Evolutionary conservation across 35 echinoderm and acorn worm genomes (phyloP).

Genomic region (Lytechinus pictus): DNA sequence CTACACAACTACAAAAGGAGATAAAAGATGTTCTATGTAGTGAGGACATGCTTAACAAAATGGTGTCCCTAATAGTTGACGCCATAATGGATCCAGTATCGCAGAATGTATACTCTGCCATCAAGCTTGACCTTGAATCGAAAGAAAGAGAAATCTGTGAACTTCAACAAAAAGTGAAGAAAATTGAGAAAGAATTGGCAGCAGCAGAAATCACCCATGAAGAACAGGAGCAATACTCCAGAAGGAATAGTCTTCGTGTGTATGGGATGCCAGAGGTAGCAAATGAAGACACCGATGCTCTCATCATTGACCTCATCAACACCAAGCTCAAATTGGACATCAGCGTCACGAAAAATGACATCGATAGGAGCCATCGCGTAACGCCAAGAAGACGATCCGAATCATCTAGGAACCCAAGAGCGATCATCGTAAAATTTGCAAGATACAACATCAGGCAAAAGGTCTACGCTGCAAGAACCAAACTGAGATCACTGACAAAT

Average conservation of each 20-base stretch:
- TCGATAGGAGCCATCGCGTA: neutral
- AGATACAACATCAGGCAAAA: neutral
- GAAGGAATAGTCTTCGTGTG: neutral
- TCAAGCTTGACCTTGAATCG: neutral
- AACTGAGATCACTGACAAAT: slow-evolving; percentile 23
- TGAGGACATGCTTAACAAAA: neutral
- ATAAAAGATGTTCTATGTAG: neutral
- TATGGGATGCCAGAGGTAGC: neutral
- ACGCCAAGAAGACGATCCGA: neutral
- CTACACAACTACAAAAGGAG: neutral
- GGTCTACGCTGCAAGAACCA: neutral
- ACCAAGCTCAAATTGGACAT: neutral
- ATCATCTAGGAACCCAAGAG: neutral
- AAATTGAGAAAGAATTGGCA: neutral
- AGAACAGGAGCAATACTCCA: neutral
- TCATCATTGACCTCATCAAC: neutral
- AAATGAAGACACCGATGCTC: neutral
- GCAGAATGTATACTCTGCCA: neutral
- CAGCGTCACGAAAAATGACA: neutral
- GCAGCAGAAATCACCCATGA: neutral
- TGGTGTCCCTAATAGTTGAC: neutral
- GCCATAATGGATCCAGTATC: neutral
- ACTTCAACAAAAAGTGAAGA: neutral
- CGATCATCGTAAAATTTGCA: neutral
- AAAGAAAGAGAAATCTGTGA: neutral